These are phyloP conservation scores for Rutilus rutilus DNA, from an alignment of 2,113 vertebrate species.

Conservation along the genomic window DNA sequence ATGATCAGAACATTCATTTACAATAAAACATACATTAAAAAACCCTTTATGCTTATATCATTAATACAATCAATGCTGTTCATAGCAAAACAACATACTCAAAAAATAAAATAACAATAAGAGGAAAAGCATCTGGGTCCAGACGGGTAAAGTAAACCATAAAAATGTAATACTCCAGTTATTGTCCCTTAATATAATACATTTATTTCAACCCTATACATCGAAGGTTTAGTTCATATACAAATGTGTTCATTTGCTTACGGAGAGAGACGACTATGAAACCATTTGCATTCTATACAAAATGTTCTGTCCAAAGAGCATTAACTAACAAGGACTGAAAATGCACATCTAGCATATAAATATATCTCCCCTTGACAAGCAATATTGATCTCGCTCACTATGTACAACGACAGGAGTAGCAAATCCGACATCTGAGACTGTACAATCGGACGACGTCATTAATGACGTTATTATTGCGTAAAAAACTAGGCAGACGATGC, in stretches of 20 bases:
- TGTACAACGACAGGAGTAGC: constrained; percentile 57
- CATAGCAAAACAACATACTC: constrained; percentile 70
- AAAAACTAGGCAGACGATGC: constrained; percentile 55
- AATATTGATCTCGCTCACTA: constrained; percentile 33
- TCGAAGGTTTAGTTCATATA: constrained; percentile 57
- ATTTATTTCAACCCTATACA: constrained; percentile 39
- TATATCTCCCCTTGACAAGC: constrained; percentile 53
- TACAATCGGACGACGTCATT: constrained; percentile 33
- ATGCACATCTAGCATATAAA: constrained; percentile 54
- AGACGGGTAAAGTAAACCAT: constrained; percentile 52
- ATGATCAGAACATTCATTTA: constrained; percentile 73
- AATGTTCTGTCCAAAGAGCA: constrained; percentile 49
- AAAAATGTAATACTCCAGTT: constrained; percentile 69
- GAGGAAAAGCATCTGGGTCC: constrained; percentile 35
- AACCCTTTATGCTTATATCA: constrained; percentile 55
- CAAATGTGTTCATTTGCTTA: constrained; percentile 60
- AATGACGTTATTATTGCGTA: constrained; percentile 52
- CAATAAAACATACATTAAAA: constrained; percentile 67
- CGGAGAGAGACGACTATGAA: constrained; percentile 56
- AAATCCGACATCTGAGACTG: constrained; percentile 33
- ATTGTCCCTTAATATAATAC: constrained; percentile 56
- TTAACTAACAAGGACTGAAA: constrained; percentile 57
- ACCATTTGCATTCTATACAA: constrained; percentile 68
- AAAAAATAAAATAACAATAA: constrained; percentile 38
- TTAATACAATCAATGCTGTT: constrained; percentile 51